Evolutionary conservation across 2,888 invertebrate species (phyloP).

Genomic region (Apodemia mormo): DNA sequence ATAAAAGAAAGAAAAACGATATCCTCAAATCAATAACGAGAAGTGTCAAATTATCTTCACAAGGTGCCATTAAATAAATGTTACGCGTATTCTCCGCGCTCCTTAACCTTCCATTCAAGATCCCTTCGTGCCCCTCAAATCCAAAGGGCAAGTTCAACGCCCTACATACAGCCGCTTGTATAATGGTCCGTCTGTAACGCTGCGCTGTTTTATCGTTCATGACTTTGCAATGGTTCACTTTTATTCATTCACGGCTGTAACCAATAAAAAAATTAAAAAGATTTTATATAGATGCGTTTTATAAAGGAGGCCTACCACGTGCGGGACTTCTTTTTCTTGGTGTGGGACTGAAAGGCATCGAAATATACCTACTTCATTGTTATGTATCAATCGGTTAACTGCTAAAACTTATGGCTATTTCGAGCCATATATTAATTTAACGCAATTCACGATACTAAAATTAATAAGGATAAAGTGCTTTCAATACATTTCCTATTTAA

Average conservation of each 20-base stretch:
- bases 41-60: background rate
- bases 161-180: background rate
- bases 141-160: conserved; percentile 15
- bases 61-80: conserved; percentile 22
- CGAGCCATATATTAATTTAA: no score
- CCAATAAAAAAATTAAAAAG: background rate
- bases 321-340: no score
- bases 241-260: no score
- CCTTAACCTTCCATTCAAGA: conserved; percentile 22
- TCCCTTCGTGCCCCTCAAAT: conserved; percentile 22
- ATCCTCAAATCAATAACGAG: background rate
- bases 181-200: background rate
- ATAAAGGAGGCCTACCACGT: no score
- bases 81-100: conserved; percentile 24
- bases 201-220: background rate
- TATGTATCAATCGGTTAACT: no score
- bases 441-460: no score
- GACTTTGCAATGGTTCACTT: background rate
- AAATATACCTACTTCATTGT: no score
- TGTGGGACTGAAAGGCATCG: no score
- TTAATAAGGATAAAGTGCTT: no score
- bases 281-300: background rate
- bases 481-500: no score
- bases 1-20: background rate
- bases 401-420: no score